A percentile compares a stretch with the other conserved stretches of the same genome.
phyloP scores from a whole-genome alignment of 2,113 vertebrate species.

The Notarius lentiginosus region DNA sequence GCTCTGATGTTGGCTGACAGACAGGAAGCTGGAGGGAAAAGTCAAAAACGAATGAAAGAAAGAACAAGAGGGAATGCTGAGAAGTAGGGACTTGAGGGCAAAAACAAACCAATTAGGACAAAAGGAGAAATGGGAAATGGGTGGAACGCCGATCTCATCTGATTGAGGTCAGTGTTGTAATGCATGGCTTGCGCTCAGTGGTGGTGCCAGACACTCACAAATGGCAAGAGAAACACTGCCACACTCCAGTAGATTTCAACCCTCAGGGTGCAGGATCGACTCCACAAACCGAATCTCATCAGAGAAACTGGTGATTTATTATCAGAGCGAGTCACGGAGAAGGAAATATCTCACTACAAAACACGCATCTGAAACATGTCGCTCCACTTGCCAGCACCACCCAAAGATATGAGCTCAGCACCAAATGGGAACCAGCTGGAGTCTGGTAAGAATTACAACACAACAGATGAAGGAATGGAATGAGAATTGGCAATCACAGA shows the following conservation, averaged over 20 bases:
- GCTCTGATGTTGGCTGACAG: neutral
- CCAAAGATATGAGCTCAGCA: conserved; percentile 48
- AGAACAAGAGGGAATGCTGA: neutral
- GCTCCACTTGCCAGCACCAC: conserved; percentile 11
- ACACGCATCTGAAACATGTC: conserved; percentile 8
- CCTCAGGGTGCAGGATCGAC: neutral
- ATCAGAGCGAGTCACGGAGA: neutral
- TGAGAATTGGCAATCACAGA: neutral
- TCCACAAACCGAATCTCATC: neutral
- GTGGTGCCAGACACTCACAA: conserved; percentile 14
- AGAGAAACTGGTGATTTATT: neutral
- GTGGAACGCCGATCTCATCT: conserved; percentile 29
- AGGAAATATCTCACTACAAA: conserved; percentile 4
- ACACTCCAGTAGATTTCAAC: neutral
- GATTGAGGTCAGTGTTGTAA: conserved; percentile 43
- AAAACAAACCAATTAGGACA: conserved; percentile 23
- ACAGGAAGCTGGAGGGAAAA: neutral
- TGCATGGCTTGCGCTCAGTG: conserved; percentile 26
- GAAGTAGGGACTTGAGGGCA: conserved; percentile 19
- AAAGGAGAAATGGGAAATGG: conserved; percentile 24
- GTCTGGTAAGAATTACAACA: conserved; percentile 11
- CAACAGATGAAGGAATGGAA: conserved; percentile 22
- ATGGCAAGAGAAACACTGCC: neutral
- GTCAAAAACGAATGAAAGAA: neutral
- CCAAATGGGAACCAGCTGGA: conserved; percentile 57